Conservation (phyloP, 1,140 invertebrate genomes). For the Drosophila sp. region DNA sequence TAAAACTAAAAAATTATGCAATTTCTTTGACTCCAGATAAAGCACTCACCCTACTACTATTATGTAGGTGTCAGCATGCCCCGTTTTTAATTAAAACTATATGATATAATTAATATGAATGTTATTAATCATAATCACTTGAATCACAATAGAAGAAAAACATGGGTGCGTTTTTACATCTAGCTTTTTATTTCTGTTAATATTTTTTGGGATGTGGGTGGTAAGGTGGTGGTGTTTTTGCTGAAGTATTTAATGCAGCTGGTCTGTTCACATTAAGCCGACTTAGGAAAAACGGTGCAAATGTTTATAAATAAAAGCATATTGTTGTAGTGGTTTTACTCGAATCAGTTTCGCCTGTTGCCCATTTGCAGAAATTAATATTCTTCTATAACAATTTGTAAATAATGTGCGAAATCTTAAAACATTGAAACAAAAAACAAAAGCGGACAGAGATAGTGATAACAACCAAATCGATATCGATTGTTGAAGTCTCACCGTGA, state of each 20-base stretch:
- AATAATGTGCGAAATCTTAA: not conserved
- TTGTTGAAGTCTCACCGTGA: not conserved
- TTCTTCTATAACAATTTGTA: not conserved
- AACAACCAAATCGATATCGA: not conserved
- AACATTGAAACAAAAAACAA: not conserved
- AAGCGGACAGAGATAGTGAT: not conserved
- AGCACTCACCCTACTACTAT: no score
- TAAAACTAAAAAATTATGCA: not conserved
- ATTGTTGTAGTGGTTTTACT: no score
- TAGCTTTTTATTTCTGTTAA: no score
- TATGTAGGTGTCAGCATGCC: no score
- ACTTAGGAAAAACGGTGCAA: not conserved
- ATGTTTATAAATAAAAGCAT: not conserved
- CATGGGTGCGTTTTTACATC: no score
- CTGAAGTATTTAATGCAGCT: no score
- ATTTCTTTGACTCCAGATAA: not conserved
- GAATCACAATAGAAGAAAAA: no score
- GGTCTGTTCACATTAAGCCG: not conserved
- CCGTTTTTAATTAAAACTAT: no score
- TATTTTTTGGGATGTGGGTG: no score
- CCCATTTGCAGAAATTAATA: not conserved
- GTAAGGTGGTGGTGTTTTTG: no score
- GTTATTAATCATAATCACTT: no score
- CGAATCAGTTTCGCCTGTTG: not conserved
- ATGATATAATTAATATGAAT: no score